Base-by-base conservation (phyloP, 1,140 invertebrate species). In the Prorops nasuta region DNA sequence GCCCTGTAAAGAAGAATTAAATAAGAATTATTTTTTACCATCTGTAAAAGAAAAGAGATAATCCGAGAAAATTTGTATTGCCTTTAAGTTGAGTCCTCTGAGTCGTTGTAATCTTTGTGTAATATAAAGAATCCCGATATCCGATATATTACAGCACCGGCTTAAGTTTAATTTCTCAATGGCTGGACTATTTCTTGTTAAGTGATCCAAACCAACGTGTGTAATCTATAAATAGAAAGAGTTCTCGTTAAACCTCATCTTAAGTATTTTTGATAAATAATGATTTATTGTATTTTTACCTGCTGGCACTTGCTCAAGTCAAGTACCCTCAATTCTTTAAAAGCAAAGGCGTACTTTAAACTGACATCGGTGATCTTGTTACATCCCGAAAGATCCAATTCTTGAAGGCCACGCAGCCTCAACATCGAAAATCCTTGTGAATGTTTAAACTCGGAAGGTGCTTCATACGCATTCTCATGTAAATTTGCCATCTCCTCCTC, bases 281-380 rank as follows among this genome's bases (percentile, higher is more conserved):
- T 37, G 3, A 9, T 21, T 9, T 42, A 56, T 42, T 19, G 16
- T 34, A 35, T n/a, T n/a, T 22, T 46, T 51, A 75, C 73, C 69
- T 85, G 83, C 59, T 86, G 83, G 55, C 87, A 87, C 63, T 82
- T 80, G 32, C 83, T 85, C 8, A 90, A 69, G 63, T 84, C 80
- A 31, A 88, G 69, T 50, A 74, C 69, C 46, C 67, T 67, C 7
- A 90, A 71, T 67, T 87, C 86, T 21, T 76, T 71, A 60, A 87
- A 86, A 37, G 79, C 79, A 38, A 90, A 80, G 6, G 83, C 81
- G 59, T 87, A 83, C 36, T 80, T 83, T 1, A 90, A 58, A 51
- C 86, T 86, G 3, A 86, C 81, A 74, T 89, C 86, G 21, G 85
- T 86, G 10, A 90, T 81, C 61, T 79, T 81, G 52, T 83, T 84